Conservation (phyloP, 2,797 vertebrate species). For the Crypturellus tataupa region DNA sequence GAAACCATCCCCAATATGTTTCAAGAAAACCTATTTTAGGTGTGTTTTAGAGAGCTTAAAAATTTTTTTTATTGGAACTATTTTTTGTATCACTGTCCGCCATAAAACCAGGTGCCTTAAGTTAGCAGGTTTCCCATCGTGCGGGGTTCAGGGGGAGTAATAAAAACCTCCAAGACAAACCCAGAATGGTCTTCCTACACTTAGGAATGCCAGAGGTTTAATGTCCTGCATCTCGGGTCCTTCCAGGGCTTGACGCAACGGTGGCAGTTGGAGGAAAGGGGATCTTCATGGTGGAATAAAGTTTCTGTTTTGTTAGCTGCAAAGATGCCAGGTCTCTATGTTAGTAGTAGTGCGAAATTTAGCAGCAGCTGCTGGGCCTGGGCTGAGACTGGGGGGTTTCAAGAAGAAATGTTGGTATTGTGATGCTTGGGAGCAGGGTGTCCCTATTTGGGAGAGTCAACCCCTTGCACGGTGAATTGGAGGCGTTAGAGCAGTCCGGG, state of each 20-base stretch:
- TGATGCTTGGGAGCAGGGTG: neutral
- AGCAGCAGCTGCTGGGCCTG: neutral
- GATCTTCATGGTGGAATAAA: neutral
- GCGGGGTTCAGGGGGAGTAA: neutral
- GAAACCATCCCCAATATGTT: neutral
- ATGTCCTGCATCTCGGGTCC: neutral
- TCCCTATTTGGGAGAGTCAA: neutral
- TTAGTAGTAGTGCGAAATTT: neutral
- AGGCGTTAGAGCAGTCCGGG: neutral
- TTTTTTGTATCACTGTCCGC: neutral
- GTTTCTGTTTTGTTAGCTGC: neutral
- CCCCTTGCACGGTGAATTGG: neutral
- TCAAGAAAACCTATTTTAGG: conserved; percentile 24
- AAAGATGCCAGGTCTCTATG: neutral
- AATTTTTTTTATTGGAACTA: neutral
- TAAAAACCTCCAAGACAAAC: neutral
- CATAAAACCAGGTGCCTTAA: neutral
- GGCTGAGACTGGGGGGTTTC: neutral
- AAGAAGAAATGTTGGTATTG: neutral
- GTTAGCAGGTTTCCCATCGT: neutral
- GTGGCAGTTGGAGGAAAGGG: neutral
- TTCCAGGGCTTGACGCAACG: neutral
- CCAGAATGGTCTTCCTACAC: neutral
- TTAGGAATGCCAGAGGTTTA: neutral
- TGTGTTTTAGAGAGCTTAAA: conserved; percentile 30